These are phyloP conservation scores for Lipotes vexillifer DNA, from an alignment of 2,113 vertebrate genomes.

Conservation along the genomic window DNA sequence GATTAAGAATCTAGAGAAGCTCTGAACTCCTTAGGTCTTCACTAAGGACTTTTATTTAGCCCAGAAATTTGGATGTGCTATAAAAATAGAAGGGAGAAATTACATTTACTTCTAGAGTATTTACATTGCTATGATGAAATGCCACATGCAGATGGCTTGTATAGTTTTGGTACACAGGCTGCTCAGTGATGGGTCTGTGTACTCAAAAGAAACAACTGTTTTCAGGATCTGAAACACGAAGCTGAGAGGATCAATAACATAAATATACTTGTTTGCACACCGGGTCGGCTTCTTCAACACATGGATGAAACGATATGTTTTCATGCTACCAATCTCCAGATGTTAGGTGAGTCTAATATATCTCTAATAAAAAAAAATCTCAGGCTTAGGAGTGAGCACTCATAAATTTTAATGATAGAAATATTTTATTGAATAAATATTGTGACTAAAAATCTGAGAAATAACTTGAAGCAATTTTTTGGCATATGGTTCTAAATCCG, in stretches of 20 bases:
- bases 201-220: constrained; percentile 54
- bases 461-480: constrained; percentile 3
- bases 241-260: constrained; percentile 91
- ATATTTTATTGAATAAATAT: not conserved
- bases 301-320: constrained; percentile 96
- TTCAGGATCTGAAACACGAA: constrained; percentile 91
- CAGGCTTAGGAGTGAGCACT: not conserved
- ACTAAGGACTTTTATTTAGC: not conserved
- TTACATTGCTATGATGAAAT: not conserved
- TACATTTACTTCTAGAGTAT: not conserved
- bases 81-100: constrained; percentile 5
- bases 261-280: constrained; percentile 97
- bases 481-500: not conserved
- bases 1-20: not conserved
- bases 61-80: not conserved
- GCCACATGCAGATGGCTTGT: not conserved
- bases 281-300: constrained; percentile 95
- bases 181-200: not conserved
- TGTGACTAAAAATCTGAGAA: constrained; percentile 29
- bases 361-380: not conserved
- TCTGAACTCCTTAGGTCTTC: not conserved
- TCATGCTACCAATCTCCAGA: constrained; percentile 90
- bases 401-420: not conserved
- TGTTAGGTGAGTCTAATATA: constrained; percentile 85
- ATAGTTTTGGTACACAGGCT: not conserved